Base-by-base conservation (phyloP, 2,113 vertebrate genomes). In the Paratilapia polleni region DNA sequence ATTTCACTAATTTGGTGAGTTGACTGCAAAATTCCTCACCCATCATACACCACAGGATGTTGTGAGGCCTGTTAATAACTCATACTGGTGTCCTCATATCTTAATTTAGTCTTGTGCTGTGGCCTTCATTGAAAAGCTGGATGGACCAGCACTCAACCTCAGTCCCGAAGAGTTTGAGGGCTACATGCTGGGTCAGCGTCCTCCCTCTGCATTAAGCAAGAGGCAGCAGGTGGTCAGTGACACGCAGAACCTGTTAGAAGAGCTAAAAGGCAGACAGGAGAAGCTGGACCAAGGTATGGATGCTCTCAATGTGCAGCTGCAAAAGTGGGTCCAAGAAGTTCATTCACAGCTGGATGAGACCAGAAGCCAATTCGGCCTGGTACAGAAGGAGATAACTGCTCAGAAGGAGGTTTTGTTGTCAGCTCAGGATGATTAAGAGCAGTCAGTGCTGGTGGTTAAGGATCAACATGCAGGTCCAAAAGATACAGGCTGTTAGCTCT, bases 1-100 rank as follows among this genome's bases (percentile, higher is more conserved):
- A 96, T 88, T 97, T 97, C 79, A 97, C 96, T 15, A 97, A 96
- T 90, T 80, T 96, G 94, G 96, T 97, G 52, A 88, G 93, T 92
- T 43, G 10, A 20, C 22, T 24, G 13, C 9, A 59, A 24, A 56
- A 26, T 41, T 49, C 20, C 52, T 34, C 13, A 28, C 57, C 12
- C 19, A 8, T 34, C 17, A 28, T 22, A 15, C 22, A 15, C 52
- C 22, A 60, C 20, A 52, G 12, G 6, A 11, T 20, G 24, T 10
- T 78, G 3, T 84, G 38, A 38, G 11, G 14, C 28, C 0, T 10
- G 6, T 17, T 74, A 7, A 59, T 70, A 49, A 9, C 54, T 60
- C 22, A 31, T 34, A 22, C 10, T 2, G 47, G 22, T 74, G 9
- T 36, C 20, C 5, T 6, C 20, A 2, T 57, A 1, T 36, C 49